Conservation (phyloP, 2,888 invertebrate species). For the Chironomus tentans region DNA sequence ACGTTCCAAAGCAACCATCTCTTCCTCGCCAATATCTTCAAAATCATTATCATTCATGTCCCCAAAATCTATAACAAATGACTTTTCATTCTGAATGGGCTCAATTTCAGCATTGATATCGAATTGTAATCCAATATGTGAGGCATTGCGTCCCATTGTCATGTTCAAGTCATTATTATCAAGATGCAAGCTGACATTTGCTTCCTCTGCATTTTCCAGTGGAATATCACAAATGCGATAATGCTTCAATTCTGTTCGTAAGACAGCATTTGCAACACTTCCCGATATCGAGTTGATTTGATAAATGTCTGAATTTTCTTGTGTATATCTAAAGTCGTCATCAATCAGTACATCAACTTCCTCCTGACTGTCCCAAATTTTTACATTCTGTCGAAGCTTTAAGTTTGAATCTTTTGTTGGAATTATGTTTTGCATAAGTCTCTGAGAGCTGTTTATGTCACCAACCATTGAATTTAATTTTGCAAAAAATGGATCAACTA, state of each 20-base stretch:
- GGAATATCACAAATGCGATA: constrained; percentile 6
- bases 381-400: constrained; percentile 30
- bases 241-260: not conserved
- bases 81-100: constrained; percentile 45
- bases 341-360: not conserved
- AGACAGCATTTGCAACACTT: not conserved
- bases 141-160: constrained; percentile 42
- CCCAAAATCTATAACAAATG: constrained; percentile 37
- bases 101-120: constrained; percentile 56
- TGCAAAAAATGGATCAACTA: constrained; percentile 52
- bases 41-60: constrained; percentile 42
- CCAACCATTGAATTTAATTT: constrained; percentile 50
- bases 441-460: constrained; percentile 52
- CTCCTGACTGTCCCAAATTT: not conserved
- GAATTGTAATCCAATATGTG: constrained; percentile 51
- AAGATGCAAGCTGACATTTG: not conserved
- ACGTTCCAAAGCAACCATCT: constrained; percentile 36
- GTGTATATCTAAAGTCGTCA: not conserved
- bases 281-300: not conserved
- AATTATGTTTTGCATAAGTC: constrained; percentile 51
- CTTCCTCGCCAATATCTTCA: constrained; percentile 41
- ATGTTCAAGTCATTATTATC: constrained; percentile 27
- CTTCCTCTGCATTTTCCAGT: not conserved
- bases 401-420: constrained; percentile 45
- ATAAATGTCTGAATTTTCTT: not conserved